Conservation (phyloP, 1,140 invertebrate genomes). For the Drosophila parvula region DNA sequence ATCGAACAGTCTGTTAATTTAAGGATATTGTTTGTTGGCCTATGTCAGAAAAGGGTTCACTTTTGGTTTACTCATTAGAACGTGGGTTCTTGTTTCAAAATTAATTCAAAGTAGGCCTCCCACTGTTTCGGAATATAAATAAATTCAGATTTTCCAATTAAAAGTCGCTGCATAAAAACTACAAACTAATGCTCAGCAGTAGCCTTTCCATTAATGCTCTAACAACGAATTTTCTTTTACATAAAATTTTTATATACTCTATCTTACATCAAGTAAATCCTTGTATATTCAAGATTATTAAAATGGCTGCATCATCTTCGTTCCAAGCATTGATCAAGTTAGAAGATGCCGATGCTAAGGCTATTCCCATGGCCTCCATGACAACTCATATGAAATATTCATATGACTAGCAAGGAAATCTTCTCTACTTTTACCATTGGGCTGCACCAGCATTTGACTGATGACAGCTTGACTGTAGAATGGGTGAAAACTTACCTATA, state of each 20-base stretch:
- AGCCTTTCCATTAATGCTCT: not conserved
- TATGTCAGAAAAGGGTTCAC: not conserved
- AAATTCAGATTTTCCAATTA: not conserved
- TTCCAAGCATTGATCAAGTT: no score
- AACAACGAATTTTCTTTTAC: not conserved
- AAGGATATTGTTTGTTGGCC: not conserved
- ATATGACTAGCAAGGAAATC: no score
- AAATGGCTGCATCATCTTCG: no score
- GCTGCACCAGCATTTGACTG: no score
- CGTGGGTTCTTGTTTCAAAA: not conserved
- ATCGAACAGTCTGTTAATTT: conserved; percentile 21
- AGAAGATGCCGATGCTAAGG: no score
- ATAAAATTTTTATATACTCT: not conserved
- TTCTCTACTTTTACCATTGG: no score
- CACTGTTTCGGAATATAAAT: not conserved
- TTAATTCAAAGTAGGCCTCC: not conserved
- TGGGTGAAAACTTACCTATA: no score
- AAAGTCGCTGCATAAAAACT: not conserved
- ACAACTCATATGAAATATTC: no score
- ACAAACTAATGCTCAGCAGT: not conserved
- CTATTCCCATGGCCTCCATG: no score
- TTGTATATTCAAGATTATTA: no score
- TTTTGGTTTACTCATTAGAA: not conserved
- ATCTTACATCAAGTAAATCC: no score
- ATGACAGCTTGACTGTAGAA: no score